These are phyloP conservation scores for Prosopocoilus inquinatus DNA, from an alignment of 2,888 invertebrate genomes.

Conservation along the genomic window DNA sequence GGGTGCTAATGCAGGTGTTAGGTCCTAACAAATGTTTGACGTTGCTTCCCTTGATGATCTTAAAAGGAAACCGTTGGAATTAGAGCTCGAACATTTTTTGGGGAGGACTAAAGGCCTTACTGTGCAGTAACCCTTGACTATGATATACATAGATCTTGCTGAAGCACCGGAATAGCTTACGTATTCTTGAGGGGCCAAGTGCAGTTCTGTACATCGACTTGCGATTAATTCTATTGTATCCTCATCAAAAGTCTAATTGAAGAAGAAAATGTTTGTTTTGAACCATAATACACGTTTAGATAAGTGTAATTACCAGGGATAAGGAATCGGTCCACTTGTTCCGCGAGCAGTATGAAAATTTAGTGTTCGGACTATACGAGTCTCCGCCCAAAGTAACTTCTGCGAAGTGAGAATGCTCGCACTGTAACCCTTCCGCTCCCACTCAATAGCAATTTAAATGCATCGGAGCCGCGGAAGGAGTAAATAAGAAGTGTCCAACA, in stretches of 20 bases:
- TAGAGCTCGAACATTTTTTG: neutral
- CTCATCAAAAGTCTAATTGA: slow-evolving; percentile 3
- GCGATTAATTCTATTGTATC: slow-evolving; percentile 10
- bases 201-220: slow-evolving; percentile 8
- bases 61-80: neutral
- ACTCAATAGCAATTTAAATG: too few relatives aligned
- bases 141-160: slow-evolving; percentile 9
- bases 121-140: slow-evolving; percentile 12
- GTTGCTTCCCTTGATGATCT: slow-evolving; percentile 12
- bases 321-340: too few relatives aligned
- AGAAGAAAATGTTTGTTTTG: neutral
- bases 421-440: too few relatives aligned
- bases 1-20: slow-evolving; percentile 4
- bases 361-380: too few relatives aligned
- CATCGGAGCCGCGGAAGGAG: too few relatives aligned
- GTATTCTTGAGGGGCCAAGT: slow-evolving; percentile 10
- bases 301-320: too few relatives aligned
- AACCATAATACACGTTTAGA: too few relatives aligned
- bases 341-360: too few relatives aligned
- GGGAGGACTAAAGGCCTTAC: slow-evolving; percentile 5
- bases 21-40: slow-evolving; percentile 9
- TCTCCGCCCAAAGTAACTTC: too few relatives aligned
- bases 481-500: too few relatives aligned
- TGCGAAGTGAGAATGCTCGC: too few relatives aligned
- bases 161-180: slow-evolving; percentile 11